These are phyloP conservation scores for Erethizon dorsatum DNA, from an alignment of 2,797 vertebrate genomes.

Conservation along the genomic window DNA sequence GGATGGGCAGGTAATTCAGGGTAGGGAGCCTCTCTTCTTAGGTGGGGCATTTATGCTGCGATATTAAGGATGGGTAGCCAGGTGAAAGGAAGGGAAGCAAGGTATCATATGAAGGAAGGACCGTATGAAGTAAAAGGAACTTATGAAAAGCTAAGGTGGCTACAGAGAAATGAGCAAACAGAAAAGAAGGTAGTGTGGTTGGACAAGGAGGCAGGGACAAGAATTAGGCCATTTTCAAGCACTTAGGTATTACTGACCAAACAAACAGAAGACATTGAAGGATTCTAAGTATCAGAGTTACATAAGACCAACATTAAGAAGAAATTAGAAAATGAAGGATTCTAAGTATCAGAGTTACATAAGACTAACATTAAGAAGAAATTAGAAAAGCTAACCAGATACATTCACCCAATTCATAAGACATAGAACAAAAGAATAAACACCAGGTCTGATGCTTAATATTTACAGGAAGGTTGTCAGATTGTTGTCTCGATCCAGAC, in stretches of 20 bases:
- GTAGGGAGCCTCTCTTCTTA: neutral
- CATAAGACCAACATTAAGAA: neutral
- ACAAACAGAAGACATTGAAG: constrained; percentile 36
- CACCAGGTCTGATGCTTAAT: neutral
- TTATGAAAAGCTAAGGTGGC: neutral
- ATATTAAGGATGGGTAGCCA: neutral
- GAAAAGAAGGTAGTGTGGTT: neutral
- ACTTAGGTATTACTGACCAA: neutral
- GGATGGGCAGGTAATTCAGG: neutral
- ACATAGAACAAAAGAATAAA: neutral
- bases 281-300: constrained; percentile 16
- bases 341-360: neutral
- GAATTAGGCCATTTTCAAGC: neutral
- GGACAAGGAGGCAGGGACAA: neutral
- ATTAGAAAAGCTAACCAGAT: constrained; percentile 57
- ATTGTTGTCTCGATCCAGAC: neutral
- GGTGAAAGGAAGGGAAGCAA: neutral
- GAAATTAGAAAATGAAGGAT: neutral
- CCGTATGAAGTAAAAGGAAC: neutral
- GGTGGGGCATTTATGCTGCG: neutral
- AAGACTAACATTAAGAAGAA: neutral
- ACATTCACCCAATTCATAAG: constrained; percentile 27
- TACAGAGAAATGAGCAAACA: neutral
- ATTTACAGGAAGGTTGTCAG: neutral
- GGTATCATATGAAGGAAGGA: neutral